Percentiles rank a stretch among this genome's conserved stretches.
phyloP scores from a whole-genome alignment of 2,888 invertebrate genomes.

The Tenodera sinensis region DNA sequence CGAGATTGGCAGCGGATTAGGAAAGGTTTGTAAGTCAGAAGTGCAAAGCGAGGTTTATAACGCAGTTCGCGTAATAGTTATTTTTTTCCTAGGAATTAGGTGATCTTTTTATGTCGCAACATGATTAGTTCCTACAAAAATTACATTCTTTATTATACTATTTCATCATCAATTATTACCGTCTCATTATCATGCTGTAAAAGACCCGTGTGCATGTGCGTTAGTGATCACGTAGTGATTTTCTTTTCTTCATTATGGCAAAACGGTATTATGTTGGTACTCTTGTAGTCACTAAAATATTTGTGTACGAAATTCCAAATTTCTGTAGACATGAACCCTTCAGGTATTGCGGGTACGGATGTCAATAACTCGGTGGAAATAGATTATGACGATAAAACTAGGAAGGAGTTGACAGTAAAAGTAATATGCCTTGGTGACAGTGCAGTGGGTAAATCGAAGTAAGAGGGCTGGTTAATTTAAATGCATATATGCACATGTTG shows the following conservation, averaged over 20 bases:
- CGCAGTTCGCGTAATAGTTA: too few species aligned
- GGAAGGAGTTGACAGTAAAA: conserved; percentile 43
- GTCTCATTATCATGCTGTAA: too few species aligned
- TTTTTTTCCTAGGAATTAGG: too few species aligned
- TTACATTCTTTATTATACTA: too few species aligned
- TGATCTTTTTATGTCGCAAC: too few species aligned
- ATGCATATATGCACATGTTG: not conserved
- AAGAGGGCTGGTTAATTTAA: conserved; percentile 33
- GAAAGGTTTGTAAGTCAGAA: too few species aligned
- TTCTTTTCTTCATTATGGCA: not conserved
- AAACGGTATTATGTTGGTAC: not conserved
- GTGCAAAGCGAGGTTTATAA: too few species aligned
- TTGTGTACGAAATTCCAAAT: not conserved
- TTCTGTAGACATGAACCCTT: not conserved
- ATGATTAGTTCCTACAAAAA: too few species aligned
- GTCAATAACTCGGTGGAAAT: conserved; percentile 18
- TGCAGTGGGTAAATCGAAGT: conserved; percentile 57
- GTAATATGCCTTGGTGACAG: conserved; percentile 55
- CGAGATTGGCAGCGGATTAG: too few species aligned
- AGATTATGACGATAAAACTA: conserved; percentile 36
- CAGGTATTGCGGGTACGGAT: not conserved
- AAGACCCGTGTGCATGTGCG: too few species aligned
- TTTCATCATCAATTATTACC: too few species aligned
- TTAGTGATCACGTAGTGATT: not conserved
- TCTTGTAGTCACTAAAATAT: not conserved